Evolutionary conservation across 2,888 invertebrate genomes (phyloP), one percentile per base, ranked within the genome.

Genomic region (Odontothrips loti): DNA sequence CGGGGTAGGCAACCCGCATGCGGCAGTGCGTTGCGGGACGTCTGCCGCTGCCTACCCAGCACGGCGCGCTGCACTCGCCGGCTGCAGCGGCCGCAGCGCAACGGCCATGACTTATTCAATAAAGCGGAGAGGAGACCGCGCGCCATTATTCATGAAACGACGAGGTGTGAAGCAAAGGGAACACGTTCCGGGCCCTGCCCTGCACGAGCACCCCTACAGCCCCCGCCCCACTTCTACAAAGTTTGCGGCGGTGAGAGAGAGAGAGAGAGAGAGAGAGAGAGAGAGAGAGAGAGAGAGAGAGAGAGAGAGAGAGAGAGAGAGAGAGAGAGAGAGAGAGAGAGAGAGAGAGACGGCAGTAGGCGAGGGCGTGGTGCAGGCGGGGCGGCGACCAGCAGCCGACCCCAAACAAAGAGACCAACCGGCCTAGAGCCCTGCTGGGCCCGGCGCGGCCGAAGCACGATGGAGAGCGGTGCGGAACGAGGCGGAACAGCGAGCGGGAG

Each of bases 91-190:
- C 10, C 6, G n/a, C 58, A 20, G 58, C 51, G 58, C 17, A 17
- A 6, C 27, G 68, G n/a, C 68, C 68, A 75, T 75, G 23, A 75
- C 68, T 75, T 75, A 75, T 75, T 75, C 68, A 75, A 75, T 75
- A 75, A 75, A 75, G 68, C 17, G 12, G 27, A 75, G 23, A 23
- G 34, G 23, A 75, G 68, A 11, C 68, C 11, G 23, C 68, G 68
- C 15, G 17, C 17, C 58, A 58, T 11, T 58, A 58, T 58, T 58
- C n/a, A 58, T 58, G 20, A 58, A 15, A n/a, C 15, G 58, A 58
- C 58, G 58, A 58, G 58, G 58, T 58, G 58, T 58, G 58, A 58
- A 58, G n/a, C 20, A 17, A 58, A 17, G 4, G n/a, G 58, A 58
- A 58, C 58, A 58, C 58, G 58, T 15, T 15, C 58, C 17, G 51